These are phyloP conservation scores for Zeus faber DNA, from an alignment of 2,113 vertebrate species.

Conservation along the genomic window DNA sequence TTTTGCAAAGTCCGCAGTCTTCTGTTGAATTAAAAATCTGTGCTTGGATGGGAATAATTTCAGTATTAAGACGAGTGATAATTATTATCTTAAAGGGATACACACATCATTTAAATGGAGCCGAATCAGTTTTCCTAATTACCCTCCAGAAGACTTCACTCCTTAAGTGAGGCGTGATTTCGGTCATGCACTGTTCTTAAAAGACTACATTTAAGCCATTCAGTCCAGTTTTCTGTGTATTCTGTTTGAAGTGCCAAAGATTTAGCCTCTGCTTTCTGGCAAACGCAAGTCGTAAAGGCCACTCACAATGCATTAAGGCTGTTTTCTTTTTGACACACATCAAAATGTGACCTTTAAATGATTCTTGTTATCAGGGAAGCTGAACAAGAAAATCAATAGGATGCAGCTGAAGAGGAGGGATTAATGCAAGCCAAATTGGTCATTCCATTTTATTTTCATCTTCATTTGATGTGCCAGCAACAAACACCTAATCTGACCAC, in stretches of 20 bases:
- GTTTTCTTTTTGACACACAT: constrained; percentile 72
- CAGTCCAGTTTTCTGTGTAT: constrained; percentile 37
- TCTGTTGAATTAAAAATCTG: constrained; percentile 67
- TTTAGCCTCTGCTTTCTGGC: constrained; percentile 57
- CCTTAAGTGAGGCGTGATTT: constrained; percentile 24
- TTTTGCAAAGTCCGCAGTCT: constrained; percentile 61
- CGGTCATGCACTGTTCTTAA: constrained; percentile 13
- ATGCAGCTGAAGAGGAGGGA: constrained; percentile 65
- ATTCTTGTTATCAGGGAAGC: constrained; percentile 72
- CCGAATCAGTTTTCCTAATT: constrained; percentile 35
- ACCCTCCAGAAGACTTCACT: constrained; percentile 23
- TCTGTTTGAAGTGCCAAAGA: constrained; percentile 53
- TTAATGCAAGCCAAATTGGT: constrained; percentile 75
- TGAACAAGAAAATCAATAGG: constrained; percentile 70
- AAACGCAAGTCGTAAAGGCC: constrained; percentile 61
- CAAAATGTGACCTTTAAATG: constrained; percentile 75
- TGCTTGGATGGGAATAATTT: constrained; percentile 57
- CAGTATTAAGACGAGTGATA: constrained; percentile 51
- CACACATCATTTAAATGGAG: constrained; percentile 36
- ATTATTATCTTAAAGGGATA: constrained; percentile 62
- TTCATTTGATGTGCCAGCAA: constrained; percentile 67
- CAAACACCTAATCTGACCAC: constrained; percentile 61
- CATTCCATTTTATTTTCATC: constrained; percentile 77
- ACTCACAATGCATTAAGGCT: constrained; percentile 67
- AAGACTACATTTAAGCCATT: constrained; percentile 25